Evolutionary conservation across 2,797 vertebrate genomes (phyloP), one percentile per base, ranked within the genome.

Genomic region (Poeciliopsis turneri): DNA sequence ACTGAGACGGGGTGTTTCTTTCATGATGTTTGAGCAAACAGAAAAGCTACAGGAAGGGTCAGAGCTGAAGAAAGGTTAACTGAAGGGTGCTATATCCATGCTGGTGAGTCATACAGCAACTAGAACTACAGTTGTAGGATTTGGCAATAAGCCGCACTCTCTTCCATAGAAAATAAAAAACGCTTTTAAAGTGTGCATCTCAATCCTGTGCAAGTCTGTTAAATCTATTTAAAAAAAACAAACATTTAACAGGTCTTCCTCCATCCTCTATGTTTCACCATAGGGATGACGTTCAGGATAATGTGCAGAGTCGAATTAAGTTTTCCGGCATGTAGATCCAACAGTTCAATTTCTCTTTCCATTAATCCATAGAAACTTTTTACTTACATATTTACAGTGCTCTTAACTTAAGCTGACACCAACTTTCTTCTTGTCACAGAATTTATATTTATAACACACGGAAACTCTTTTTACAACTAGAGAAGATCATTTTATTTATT

Each of bases 41-140:
- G 77, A 55, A 69, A 39, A 4, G 45, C 12, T 46, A 15, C 10
- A 76, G 75, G 49, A 23, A 83, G 41, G 33, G 64, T 74, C 5
- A 76, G 78, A 77, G 84, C 82, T 73, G 79, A 43, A 76, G n/a
- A 51, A 30, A 72, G 47, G 30, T 36, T n/a, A 49, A 41, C 25
- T 20, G 43, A 74, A 70, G 41, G 51, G 39, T 72, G 75, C 11
- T 43, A 30, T 46, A 36, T 71, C 81, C 45, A 73, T 64, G 43
- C 28, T 76, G 53, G 53, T 10, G 7, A 55, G 30, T 68, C 73
- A 49, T 47, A 30, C 73, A 20, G 72, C 23, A 53, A 3, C 70
- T 39, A 18, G 41, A 70, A 18, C 2, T 72, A 73, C 4, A 23
- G 11, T 15, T 66, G 25, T 12, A 73, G 25, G 23, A 30, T 76